Evolutionary conservation across 2,797 vertebrate genomes (phyloP).

Genomic region (Chiroxiphia lanceolata): DNA sequence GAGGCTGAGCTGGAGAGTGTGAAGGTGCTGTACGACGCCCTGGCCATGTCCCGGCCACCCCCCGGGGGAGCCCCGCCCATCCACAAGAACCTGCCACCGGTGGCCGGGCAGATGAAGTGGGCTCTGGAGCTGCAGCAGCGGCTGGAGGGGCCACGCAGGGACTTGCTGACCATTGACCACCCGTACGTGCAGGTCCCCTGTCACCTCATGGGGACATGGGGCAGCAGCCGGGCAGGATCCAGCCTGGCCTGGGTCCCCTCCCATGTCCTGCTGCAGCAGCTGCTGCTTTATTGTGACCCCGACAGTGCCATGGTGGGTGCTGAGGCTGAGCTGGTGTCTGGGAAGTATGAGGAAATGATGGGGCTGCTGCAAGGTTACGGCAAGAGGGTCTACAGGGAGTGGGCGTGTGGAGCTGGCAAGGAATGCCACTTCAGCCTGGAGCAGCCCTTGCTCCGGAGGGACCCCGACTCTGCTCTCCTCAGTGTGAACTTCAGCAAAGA

Average conservation of each 20-base stretch:
- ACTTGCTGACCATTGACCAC: constrained; percentile 67
- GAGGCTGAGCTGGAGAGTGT: constrained; percentile 67
- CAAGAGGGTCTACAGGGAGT: constrained; percentile 46
- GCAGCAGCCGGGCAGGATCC: neutral
- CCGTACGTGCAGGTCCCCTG: constrained; percentile 63
- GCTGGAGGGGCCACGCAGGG: constrained; percentile 57
- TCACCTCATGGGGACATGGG: fast-evolving
- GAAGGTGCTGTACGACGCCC: constrained; percentile 69
- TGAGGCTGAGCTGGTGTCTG: constrained; percentile 58
- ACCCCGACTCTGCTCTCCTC: constrained; percentile 29
- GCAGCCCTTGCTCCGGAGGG: constrained; percentile 74
- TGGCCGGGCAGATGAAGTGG: constrained; percentile 77
- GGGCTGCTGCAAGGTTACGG: constrained; percentile 59
- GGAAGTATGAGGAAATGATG: constrained; percentile 73
- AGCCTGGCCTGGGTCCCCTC: neutral
- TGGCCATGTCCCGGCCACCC: neutral
- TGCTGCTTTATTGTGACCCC: neutral
- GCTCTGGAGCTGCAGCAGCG: constrained; percentile 76
- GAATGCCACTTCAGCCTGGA: constrained; percentile 77
- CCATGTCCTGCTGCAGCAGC: neutral
- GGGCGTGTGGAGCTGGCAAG: constrained; percentile 56
- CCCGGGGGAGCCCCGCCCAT: neutral
- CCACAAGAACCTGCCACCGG: constrained; percentile 73
- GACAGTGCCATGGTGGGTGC: constrained; percentile 64
- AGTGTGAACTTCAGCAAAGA: constrained; percentile 77